Evolutionary conservation across 2,888 invertebrate species (phyloP).

Genomic region (Anarsia innoxiella): DNA sequence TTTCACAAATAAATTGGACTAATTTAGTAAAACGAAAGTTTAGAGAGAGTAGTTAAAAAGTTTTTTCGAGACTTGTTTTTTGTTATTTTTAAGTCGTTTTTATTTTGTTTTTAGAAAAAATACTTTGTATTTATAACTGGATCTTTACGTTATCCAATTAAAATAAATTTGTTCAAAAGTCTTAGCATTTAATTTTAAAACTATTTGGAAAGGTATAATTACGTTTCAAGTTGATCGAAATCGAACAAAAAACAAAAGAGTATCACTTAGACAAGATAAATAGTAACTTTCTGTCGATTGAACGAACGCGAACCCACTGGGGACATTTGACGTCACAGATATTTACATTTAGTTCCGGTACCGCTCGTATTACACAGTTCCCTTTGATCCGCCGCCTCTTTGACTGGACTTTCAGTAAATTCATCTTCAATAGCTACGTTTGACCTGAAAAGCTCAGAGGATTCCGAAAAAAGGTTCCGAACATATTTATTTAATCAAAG

Average conservation of each 20-base stretch:
- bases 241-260: not conserved
- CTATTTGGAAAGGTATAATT: no score
- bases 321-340: constrained; percentile 26
- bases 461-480: constrained; percentile 18
- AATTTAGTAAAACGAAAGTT: no score
- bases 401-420: constrained; percentile 39
- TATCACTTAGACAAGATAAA: constrained; percentile 10
- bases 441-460: constrained; percentile 29
- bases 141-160: no score
- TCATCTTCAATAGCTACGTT: constrained; percentile 39
- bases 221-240: not conserved
- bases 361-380: constrained; percentile 28
- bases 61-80: no score
- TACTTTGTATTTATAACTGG: no score
- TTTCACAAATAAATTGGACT: constrained; percentile 22
- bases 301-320: constrained; percentile 23
- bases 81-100: no score
- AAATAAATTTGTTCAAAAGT: no score
- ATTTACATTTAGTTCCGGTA: constrained; percentile 35
- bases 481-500: constrained; percentile 11
- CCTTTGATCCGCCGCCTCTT: constrained; percentile 43
- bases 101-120: no score
- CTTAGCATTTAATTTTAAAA: no score
- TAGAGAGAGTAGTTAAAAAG: no score
- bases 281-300: constrained; percentile 18